Evolutionary conservation across 2,113 vertebrate species (phyloP), one percentile per base, ranked within the genome.

Genomic region (Tyto alba): DNA sequence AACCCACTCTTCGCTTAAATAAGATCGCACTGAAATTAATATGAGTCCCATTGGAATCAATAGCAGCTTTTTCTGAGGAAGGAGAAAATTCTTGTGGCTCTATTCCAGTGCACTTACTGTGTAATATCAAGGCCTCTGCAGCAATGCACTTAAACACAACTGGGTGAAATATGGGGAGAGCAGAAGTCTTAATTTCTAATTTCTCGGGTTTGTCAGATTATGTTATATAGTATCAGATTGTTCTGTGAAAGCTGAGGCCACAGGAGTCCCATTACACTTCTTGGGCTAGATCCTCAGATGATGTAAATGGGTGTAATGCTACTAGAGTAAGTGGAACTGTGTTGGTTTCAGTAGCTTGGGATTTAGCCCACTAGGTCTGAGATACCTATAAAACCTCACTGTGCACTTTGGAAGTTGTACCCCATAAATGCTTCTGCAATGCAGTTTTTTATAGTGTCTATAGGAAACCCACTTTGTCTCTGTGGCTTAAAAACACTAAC

Each of bases 161-260:
- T 74, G 69, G 50, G 40, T 95, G 84, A 97, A 94, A 94, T 97
- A 96, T 15, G n/a, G 77, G 74, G 34, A 82, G 40, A 93, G 57
- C 30, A 94, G 71, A 74, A 94, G 82, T 57, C 92, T 90, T 95
- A 84, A 95, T 96, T 95, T 91, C 15, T 13, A 45, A 91, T 94
- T 92, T 92, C 76, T 93, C 8, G 3, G 11, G 30, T 93, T 96
- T 96, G 83, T 97, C 93, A 96, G 77, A 83, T 95, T 67, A 45
- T 81, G 67, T 84, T 95, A 72, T 96, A 77, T 82, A 82, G 88
- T 82, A 55, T 92, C 78, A 82, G 85, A 79, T 93, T 88, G 75
- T 96, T 92, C 85, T 77, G 53, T 95, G 93, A 88, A 95, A 94
- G 66, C 89, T 85, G 91, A 89, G 89, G 95, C 91, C 94, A 76